Evolutionary conservation across 2,888 invertebrate species (phyloP).

Genomic region (Platycheirus albimanus): DNA sequence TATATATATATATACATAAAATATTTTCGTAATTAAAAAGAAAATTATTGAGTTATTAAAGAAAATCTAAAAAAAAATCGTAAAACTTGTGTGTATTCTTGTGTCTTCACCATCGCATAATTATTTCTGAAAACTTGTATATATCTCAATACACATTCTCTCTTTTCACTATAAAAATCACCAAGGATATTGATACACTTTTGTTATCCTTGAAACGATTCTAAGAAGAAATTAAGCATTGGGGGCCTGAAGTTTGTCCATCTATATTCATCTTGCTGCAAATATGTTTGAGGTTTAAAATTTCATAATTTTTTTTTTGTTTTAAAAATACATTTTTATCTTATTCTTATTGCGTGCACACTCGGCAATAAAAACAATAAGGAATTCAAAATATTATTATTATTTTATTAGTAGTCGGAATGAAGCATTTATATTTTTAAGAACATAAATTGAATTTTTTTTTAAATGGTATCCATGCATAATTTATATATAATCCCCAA

Average conservation of each 20-base stretch:
- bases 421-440: conserved; percentile 76
- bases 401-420: conserved; percentile 76
- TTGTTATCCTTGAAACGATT: conserved; percentile 64
- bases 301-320: conserved; percentile 30
- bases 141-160: conserved; percentile 50
- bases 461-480: conserved; percentile 40
- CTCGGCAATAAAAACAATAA: conserved; percentile 69
- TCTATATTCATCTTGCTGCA: conserved; percentile 53
- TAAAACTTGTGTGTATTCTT: conserved; percentile 69
- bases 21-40: conserved; percentile 72
- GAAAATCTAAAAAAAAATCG: conserved; percentile 69
- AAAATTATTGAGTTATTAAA: conserved; percentile 73
- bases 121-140: conserved; percentile 42
- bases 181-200: conserved; percentile 28
- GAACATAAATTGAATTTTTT: conserved; percentile 43
- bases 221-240: conserved; percentile 72
- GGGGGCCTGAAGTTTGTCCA: conserved; percentile 75
- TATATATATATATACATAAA: conserved; percentile 71
- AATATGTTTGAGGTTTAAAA: conserved; percentile 54
- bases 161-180: conserved; percentile 32
- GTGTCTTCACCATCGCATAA: conserved; percentile 60
- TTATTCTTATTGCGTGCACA: conserved; percentile 76
- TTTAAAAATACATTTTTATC: conserved; percentile 32
- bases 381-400: conserved; percentile 58
- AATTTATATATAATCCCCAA: conserved; percentile 56